Evolutionary conservation across 2,888 invertebrate genomes (phyloP).

Genomic region (Poecilus cupreus): DNA sequence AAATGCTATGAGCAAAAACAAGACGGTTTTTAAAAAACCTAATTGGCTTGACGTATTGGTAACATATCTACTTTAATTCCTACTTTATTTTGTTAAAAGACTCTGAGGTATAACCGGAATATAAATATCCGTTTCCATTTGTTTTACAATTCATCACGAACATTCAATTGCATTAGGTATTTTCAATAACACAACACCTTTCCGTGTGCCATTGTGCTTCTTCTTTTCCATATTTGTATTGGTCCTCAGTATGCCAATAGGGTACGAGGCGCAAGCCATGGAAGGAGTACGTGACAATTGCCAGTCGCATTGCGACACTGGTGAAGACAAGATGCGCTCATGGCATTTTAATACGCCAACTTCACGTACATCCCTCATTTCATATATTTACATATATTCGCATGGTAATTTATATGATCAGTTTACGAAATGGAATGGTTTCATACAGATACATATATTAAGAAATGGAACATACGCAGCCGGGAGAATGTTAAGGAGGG

Average conservation of each 20-base stretch:
- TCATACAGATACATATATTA: neutral
- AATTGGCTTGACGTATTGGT: no score
- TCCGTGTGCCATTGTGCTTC: slow-evolving; percentile 3
- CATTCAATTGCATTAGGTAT: slow-evolving; percentile 41
- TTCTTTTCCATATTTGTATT: slow-evolving; percentile 37
- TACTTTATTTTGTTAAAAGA: no score
- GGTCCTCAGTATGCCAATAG: neutral
- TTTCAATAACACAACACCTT: slow-evolving; percentile 33
- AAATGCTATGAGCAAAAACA: no score
- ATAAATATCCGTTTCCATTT: slow-evolving; percentile 2
- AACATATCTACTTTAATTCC: no score
- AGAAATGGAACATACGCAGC: neutral
- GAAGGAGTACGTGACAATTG: slow-evolving; percentile 27
- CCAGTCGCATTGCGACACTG: neutral
- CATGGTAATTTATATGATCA: slow-evolving; percentile 42
- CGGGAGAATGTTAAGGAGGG: neutral
- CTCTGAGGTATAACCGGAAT: neutral
- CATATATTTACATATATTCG: slow-evolving; percentile 47
- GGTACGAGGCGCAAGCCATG: neutral
- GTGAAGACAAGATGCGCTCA: neutral
- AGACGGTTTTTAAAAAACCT: no score
- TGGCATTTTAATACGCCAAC: slow-evolving; percentile 32
- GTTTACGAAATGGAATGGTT: neutral
- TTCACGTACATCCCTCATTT: slow-evolving; percentile 23
- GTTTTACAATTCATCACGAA: slow-evolving; percentile 31